Evolutionary conservation across 2,888 invertebrate species (phyloP), one percentile per base, ranked within the genome.

Genomic region (Aporophyla nigra): DNA sequence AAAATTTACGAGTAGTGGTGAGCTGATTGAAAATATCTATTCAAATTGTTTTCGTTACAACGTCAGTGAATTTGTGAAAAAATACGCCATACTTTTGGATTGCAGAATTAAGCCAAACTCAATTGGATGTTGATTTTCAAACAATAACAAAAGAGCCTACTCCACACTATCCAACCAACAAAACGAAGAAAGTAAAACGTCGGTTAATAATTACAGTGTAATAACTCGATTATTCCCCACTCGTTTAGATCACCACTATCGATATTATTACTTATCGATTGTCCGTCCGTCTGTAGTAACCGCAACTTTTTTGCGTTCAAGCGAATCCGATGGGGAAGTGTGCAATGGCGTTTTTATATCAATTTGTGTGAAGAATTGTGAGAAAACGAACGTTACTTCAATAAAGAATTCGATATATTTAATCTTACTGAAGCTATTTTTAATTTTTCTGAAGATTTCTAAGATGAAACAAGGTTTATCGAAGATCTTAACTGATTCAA

Each of bases 171-270:
- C 1, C 1, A 4, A 63, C 53, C 65, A 85, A 83, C 84, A 87
- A 90, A 90, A 87, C 86, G 88, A 90, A 92, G 90, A 92, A 92
- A 92, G 93, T 91, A 91, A 91, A 89, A 87, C 54, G 93, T 91
- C 94, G 93, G 94, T 95, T 95, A 94, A 92, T 94, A 94, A 95
- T 94, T 94, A 91, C 89, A 80, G 86, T 83, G 87, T 86, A 91
- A 91, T 84, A 87, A 82, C 83, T 84, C 87, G 84, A 91, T 91
- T 88, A 90, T 87, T 80, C 84, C 86, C 84, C 85, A 84, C 87
- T 86, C 87, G 84, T 88, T 90, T 89, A 87, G 89, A 89, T 88
- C 85, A 78, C 79, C 79, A 84, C 77, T 78, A 87, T 87, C 84
- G 87, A 88, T 87, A 87, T 90, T 91, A 88, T 86, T 89, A 83